Percentiles rank a stretch among this genome's conserved stretches.
Conservation (phyloP, 2,797 vertebrate species). For the Tympanoctomys barrerae region DNA sequence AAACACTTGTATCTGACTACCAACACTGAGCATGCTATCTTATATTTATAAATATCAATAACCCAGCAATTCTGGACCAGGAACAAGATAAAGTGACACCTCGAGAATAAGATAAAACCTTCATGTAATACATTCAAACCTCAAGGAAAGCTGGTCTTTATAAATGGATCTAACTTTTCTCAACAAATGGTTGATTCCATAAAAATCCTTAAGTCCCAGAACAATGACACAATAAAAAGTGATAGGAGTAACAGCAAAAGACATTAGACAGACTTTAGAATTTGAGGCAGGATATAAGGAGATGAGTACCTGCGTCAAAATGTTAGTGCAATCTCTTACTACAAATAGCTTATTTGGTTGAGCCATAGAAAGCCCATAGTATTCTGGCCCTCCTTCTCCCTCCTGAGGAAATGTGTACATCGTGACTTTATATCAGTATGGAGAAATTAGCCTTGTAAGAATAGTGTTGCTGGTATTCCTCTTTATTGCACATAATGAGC, state of each 20-base stretch:
- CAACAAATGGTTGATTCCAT: neutral
- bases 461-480: neutral
- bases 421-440: neutral
- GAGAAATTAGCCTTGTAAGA: neutral
- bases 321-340: neutral
- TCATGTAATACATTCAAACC: neutral
- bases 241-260: neutral
- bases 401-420: neutral
- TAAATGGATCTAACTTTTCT: neutral
- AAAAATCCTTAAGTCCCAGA: neutral
- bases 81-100: neutral
- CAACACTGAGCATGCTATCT: neutral
- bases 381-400: neutral
- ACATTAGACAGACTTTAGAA: too few species aligned
- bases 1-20: too few species aligned
- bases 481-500: too few species aligned
- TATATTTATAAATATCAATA: neutral
- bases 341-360: neutral
- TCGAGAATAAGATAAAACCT: too few species aligned
- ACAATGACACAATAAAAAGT: neutral
- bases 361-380: too few species aligned
- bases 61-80: neutral
- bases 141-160: neutral
- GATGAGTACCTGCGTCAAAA: too few species aligned
- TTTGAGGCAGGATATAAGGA: too few species aligned